Evolutionary conservation across 2,888 invertebrate genomes (phyloP).

Genomic region (Eumerus sabulonum): DNA sequence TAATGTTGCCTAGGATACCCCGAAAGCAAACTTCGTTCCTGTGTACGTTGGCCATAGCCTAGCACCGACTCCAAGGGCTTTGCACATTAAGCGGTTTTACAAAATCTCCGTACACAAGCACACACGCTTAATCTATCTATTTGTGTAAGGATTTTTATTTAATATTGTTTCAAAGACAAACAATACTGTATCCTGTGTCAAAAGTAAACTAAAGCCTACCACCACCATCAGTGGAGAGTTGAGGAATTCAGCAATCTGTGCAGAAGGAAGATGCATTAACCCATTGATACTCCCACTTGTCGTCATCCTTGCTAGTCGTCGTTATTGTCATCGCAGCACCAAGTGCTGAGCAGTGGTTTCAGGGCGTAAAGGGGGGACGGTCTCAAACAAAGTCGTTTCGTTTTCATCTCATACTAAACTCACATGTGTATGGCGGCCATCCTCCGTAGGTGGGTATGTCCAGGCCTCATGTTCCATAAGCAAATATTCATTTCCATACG

Average conservation of each 20-base stretch:
- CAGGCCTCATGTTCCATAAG: slow-evolving; percentile 57
- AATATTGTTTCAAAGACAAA: slow-evolving; percentile 65
- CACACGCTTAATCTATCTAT: slow-evolving; percentile 37
- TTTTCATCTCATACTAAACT: slow-evolving; percentile 48
- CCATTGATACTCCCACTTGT: slow-evolving; percentile 67
- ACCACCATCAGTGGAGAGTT: slow-evolving; percentile 3
- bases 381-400: slow-evolving; percentile 43
- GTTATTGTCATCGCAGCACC: slow-evolving; percentile 20
- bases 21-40: slow-evolving; percentile 35
- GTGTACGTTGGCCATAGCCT: slow-evolving; percentile 1
- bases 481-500: slow-evolving; percentile 67
- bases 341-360: slow-evolving; percentile 37
- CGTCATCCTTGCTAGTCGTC: slow-evolving; percentile 51
- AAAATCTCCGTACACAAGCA: slow-evolving; percentile 36
- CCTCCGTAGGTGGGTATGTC: slow-evolving; percentile 4
- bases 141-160: slow-evolving; percentile 56
- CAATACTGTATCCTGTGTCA: slow-evolving; percentile 48
- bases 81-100: slow-evolving; percentile 54
- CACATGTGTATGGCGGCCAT: no score
- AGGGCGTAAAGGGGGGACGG: slow-evolving; percentile 13
- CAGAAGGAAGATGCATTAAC: slow-evolving; percentile 65
- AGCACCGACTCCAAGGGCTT: slow-evolving; percentile 26
- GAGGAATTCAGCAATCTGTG: slow-evolving; percentile 6
- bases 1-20: slow-evolving; percentile 37
- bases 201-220: slow-evolving; percentile 53